A percentile compares a stretch with the other conserved stretches of the same genome.
phyloP scores from a whole-genome alignment of 2,113 vertebrate genomes.

The Mystacornis crossleyi region DNA sequence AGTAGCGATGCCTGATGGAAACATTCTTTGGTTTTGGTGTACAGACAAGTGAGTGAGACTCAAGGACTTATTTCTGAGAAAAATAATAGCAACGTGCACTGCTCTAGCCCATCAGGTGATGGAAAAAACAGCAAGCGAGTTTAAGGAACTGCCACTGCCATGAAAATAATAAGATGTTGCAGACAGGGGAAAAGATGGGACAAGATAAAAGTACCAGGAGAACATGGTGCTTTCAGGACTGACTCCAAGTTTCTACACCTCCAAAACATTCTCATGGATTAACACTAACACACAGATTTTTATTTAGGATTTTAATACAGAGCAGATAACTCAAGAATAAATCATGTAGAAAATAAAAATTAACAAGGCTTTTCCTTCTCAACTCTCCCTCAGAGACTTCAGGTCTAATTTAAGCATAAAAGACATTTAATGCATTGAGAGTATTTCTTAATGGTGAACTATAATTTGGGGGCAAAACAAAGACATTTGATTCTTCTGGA shows the following conservation, averaged over 20 bases:
- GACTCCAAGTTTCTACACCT: conserved; percentile 29
- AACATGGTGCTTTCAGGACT: not conserved
- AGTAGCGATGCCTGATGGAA: not conserved
- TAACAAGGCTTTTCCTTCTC: not conserved
- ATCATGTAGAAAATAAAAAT: not conserved
- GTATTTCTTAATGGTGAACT: not conserved
- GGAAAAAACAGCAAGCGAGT: not conserved
- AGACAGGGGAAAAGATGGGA: conserved; percentile 13
- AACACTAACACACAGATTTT: not conserved
- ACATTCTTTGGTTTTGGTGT: not conserved
- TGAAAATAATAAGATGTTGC: conserved; percentile 39
- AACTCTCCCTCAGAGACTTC: not conserved
- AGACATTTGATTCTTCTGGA: not conserved
- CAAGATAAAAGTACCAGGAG: conserved; percentile 1
- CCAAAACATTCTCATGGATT: conserved; percentile 12
- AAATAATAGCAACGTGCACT: not conserved
- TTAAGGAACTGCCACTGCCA: not conserved
- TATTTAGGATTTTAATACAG: not conserved
- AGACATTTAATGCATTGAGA: not conserved
- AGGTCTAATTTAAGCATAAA: not conserved
- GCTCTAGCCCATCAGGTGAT: not conserved
- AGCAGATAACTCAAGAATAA: not conserved
- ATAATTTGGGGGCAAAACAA: not conserved
- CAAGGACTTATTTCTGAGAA: not conserved
- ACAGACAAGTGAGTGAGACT: not conserved